phyloP scores from a whole-genome alignment of 2,797 vertebrate genomes.

The Lutjanus campechanus region DNA sequence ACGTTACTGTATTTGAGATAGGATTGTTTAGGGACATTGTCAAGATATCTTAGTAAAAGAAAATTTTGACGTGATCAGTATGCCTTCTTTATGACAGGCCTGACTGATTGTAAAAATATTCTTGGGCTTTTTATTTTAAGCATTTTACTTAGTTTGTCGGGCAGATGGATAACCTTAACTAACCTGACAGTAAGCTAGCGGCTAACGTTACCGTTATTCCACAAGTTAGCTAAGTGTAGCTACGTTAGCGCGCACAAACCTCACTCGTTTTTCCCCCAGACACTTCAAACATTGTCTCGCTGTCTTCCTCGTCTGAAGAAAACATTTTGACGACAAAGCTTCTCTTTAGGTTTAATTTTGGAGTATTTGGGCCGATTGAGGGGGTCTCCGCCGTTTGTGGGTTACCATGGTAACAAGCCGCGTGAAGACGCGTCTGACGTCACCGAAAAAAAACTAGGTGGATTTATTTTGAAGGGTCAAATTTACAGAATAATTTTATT shows the following conservation, averaged over 20 bases:
- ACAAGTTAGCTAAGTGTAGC: neutral
- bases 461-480: too few relatives aligned
- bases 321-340: neutral
- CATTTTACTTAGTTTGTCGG: neutral
- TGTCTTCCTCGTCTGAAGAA: slow-evolving; percentile 2
- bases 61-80: neutral
- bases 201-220: neutral
- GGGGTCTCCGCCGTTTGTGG: neutral
- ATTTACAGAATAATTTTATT: neutral
- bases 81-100: neutral
- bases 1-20: neutral
- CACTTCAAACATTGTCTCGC: slow-evolving; percentile 61
- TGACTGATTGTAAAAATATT: too few relatives aligned
- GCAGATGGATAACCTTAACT: neutral
- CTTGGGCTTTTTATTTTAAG: neutral
- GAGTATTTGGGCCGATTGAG: too few relatives aligned
- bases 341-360: too few relatives aligned
- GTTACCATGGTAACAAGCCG: slow-evolving; percentile 51
- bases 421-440: neutral
- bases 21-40: too few relatives aligned
- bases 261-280: slow-evolving; percentile 59
- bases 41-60: neutral
- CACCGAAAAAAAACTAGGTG: neutral
- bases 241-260: slow-evolving; percentile 66
- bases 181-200: too few relatives aligned